A percentile compares a stretch with the other conserved stretches of the same genome.
These are phyloP conservation scores for Holothuria glaberrima DNA, from an alignment of 35 echinoderm and acorn worm genomes.

Conservation along the genomic window DNA sequence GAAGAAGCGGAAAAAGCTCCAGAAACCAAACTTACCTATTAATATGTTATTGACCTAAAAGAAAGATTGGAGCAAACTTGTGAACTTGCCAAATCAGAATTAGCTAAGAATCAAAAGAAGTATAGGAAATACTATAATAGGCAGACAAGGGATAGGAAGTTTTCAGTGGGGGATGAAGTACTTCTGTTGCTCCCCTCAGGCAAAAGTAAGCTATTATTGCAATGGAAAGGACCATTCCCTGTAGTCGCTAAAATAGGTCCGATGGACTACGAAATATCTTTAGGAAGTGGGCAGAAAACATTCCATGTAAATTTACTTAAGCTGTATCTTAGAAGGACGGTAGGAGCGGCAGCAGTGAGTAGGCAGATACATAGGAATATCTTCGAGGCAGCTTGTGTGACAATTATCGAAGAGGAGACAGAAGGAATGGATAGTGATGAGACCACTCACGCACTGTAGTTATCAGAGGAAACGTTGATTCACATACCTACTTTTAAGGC, in stretches of 20 bases:
- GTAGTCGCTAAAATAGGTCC: background rate
- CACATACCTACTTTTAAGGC: no score
- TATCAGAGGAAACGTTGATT: no score
- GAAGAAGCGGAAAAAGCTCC: background rate
- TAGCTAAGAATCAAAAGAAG: background rate
- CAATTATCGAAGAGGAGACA: no score
- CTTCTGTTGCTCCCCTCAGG: background rate
- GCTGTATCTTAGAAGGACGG: no score
- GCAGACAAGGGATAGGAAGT: background rate
- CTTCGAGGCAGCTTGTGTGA: no score
- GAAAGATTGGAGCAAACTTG: background rate
- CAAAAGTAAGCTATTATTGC: background rate
- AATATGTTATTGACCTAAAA: background rate
- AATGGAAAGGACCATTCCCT: slow-evolving; percentile 16
- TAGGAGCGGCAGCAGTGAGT: no score
- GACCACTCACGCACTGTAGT: no score
- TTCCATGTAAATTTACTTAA: slow-evolving; percentile 7
- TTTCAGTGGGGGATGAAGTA: slow-evolving; percentile 6
- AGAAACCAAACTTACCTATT: background rate
- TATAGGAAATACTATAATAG: slow-evolving; percentile 9
- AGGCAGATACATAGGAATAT: no score
- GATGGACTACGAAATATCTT: background rate
- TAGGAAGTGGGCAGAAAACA: background rate
- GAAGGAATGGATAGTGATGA: no score
- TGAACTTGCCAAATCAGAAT: background rate